Base-by-base conservation (phyloP, 2,888 invertebrate species). In the Petrophora chlorosata region DNA sequence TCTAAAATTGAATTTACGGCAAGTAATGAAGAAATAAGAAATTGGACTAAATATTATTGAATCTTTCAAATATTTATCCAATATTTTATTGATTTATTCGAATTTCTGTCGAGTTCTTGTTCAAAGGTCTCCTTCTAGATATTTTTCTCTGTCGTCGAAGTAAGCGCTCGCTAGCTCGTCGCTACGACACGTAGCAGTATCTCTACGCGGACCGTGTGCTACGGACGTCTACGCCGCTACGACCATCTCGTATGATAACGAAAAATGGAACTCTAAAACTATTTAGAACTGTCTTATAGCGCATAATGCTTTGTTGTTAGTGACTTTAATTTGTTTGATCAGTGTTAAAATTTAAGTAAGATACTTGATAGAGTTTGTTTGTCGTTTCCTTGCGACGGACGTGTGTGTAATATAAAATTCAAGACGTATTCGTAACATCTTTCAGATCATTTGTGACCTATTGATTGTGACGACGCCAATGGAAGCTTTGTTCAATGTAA, bases 191-290 rank as follows among this genome's bases (percentile, higher is more conserved):
- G 70, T 63, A 61, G 61, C 73, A 82, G 81, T 80, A 44, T 53
- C 60, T 67, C 70, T 70, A 75, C 74, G 76, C 58, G 61, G 22
- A 56, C 61, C 70, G 65, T 42, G 54, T 63, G 71, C 67, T 75
- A 73, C 80, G 73, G 78, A 65, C 77, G 81, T 73, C 68, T 67
- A 65, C 67, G 60, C 17, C 44, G 25, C 25, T 36, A 22, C 17
- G 15, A 34, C 12, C 5, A 7, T n/a, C 12, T 15, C 59, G 46
- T 33, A 40, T 22, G 14, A 39, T 26, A 26, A 53, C 47, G 51
- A 56, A 55, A 45, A 53, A 60, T 56, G 40, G 44, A 47, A 56
- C 54, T 43, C 46, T 33, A 38, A 45, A 46, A 55, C 50, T 51
- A 36, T 40, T 41, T 33, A 35, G 40, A 48, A 51, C 23, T 43